Evolutionary conservation across 2,797 vertebrate species (phyloP).

Genomic region (Sebastes taczanowskii): DNA sequence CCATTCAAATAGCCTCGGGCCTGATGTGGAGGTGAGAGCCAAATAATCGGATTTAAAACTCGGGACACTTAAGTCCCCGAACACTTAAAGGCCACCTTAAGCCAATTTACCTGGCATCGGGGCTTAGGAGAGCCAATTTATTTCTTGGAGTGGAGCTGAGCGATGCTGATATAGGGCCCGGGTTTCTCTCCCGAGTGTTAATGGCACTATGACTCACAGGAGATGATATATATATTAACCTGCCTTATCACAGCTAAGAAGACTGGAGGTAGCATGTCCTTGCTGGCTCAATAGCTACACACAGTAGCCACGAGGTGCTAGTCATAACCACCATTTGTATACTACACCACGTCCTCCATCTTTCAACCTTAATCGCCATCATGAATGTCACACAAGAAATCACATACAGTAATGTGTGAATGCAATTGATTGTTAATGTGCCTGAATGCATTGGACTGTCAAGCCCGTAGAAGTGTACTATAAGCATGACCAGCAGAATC

Average conservation of each 20-base stretch:
- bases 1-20: conserved; percentile 69
- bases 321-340: conserved; percentile 38
- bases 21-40: conserved; percentile 77
- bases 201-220: conserved; percentile 67
- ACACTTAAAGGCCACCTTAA: conserved; percentile 82
- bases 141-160: conserved; percentile 73
- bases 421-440: conserved; percentile 43
- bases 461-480: background rate
- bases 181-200: conserved; percentile 66
- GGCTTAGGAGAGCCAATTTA: conserved; percentile 80
- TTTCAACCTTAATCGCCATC: conserved; percentile 35
- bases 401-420: conserved; percentile 23
- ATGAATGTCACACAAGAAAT: conserved; percentile 32
- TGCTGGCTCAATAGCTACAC: conserved; percentile 44
- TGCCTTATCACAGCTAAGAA: conserved; percentile 51
- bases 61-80: conserved; percentile 76
- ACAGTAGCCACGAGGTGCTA: conserved; percentile 35
- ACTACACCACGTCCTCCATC: conserved; percentile 37
- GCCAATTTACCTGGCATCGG: conserved; percentile 83
- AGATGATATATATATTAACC: conserved; percentile 67
- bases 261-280: conserved; percentile 42
- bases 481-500: conserved; percentile 31
- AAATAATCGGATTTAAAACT: conserved; percentile 83
- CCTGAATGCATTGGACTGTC: conserved; percentile 23
- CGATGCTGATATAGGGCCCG: conserved; percentile 61